Evolutionary conservation across 2,888 invertebrate genomes (phyloP).

Genomic region (Drosophila siamana): DNA sequence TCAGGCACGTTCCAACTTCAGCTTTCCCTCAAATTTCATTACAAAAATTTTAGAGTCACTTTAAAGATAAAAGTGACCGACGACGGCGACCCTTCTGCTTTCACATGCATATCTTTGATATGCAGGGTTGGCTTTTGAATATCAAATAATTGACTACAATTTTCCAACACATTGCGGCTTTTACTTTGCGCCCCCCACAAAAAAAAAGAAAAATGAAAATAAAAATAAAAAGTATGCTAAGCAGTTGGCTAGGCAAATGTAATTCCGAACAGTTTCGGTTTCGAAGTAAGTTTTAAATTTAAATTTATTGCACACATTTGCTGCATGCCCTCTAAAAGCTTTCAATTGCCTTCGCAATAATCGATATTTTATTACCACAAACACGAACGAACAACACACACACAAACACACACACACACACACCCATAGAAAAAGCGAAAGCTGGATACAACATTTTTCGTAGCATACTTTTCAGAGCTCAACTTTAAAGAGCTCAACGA

Average conservation of each 20-base stretch:
- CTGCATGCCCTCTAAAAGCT: not conserved
- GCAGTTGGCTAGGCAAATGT: not conserved
- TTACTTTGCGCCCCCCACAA: not conserved
- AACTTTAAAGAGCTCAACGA: constrained; percentile 5
- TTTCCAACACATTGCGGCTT: not conserved
- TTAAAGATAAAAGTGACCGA: not conserved
- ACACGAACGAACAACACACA: no score
- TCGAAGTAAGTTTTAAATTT: not conserved
- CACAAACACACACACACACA: no score
- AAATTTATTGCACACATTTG: not conserved
- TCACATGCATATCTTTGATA: not conserved
- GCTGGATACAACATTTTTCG: no score
- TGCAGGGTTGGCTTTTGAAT: not conserved
- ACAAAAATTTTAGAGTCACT: not conserved
- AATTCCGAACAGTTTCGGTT: not conserved
- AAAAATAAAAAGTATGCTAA: no score
- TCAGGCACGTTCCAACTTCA: not conserved
- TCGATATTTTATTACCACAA: constrained; percentile 1
- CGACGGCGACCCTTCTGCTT: not conserved
- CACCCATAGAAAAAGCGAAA: no score
- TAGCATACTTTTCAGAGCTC: no score
- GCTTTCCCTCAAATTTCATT: not conserved
- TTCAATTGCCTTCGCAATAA: not conserved
- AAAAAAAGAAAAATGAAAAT: no score
- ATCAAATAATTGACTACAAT: not conserved